Base-by-base conservation (phyloP, 1,140 invertebrate genomes). In the Calliphora vicina region DNA sequence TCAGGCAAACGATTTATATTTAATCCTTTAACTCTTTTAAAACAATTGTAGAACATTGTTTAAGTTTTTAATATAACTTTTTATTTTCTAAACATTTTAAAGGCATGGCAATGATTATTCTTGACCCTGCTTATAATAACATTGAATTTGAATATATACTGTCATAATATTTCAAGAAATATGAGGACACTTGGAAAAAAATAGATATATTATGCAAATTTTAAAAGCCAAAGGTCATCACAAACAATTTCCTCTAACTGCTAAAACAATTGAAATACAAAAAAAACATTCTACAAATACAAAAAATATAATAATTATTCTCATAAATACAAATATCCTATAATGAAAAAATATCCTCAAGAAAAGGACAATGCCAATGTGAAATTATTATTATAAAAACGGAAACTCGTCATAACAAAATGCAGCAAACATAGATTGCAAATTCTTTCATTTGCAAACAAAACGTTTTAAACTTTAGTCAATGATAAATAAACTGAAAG, bases 331-430 rank as follows among this genome's bases (percentile, higher is more conserved):
- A 50, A 67, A 67, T 20, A 23, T 67, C 35, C 35, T 67, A 23
- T 67, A 67, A 17, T 50, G 20, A 76, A 76, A 76, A 76, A 76
- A 3, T 29, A 20, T 10, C 35, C 6, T 8, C 20, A 67, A 23
- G 50, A 67, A 67, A 67, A 67, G 61, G 61, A 67, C 61, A 67
- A 67, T 67, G 61, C 20, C 61, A 67, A 67, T 67, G 61, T 67
- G 20, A 67, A 67, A 23, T 23, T 25, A 67, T 61, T 61, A 61
- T 12, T 23, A 67, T 17, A 50, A 2, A 25, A 67, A 67, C 61
- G 61, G 61, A 67, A 67, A 67, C 61, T 67, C 23, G 61, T 67
- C 20, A 67, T 67, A 67, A 67, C 9, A 67, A 23, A 50, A 50
- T 50, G 4, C 12, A 35, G 10, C 35, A 35, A 35, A 35, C 6